A percentile compares a stretch with the other conserved stretches of the same genome.
These are phyloP conservation scores for Hyperoplus lanceolatus DNA, from an alignment of 2,797 vertebrate genomes.

Conservation along the genomic window DNA sequence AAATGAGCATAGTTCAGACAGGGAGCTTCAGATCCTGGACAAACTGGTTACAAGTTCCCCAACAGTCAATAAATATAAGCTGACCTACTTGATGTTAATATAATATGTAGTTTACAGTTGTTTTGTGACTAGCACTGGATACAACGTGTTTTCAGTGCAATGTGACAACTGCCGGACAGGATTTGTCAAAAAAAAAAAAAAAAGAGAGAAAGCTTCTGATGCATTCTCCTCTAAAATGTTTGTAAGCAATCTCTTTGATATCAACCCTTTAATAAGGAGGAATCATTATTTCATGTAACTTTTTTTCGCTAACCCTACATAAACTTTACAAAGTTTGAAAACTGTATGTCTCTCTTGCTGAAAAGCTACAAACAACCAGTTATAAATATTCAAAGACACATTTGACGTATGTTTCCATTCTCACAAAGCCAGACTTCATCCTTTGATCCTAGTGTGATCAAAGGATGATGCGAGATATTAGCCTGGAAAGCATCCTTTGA, in stretches of 20 bases:
- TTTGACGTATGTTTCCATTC: background rate
- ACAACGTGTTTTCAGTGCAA: too few species aligned
- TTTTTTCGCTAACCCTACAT: background rate
- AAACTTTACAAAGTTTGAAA: background rate
- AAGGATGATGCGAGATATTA: background rate
- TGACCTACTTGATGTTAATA: background rate
- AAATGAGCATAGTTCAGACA: slow-evolving; percentile 34
- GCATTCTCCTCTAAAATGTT: too few species aligned
- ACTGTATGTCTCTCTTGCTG: background rate
- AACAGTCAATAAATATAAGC: background rate
- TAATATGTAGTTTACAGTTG: background rate
- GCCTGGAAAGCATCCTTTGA: slow-evolving; percentile 43
- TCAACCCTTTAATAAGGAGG: background rate
- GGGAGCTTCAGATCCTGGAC: background rate
- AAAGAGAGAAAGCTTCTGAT: background rate
- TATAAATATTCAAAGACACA: slow-evolving; percentile 5
- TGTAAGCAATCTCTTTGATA: too few species aligned
- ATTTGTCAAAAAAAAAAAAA: background rate
- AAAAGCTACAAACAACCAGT: slow-evolving; percentile 4
- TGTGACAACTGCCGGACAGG: background rate
- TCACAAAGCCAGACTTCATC: background rate
- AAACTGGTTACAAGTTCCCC: background rate
- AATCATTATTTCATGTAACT: background rate
- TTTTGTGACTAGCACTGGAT: background rate
- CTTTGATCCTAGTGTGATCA: slow-evolving; percentile 27